A percentile compares a stretch with the other conserved stretches of the same genome.
phyloP scores from a whole-genome alignment of 2,888 invertebrate species.

The Ganaspis brasiliensis region DNA sequence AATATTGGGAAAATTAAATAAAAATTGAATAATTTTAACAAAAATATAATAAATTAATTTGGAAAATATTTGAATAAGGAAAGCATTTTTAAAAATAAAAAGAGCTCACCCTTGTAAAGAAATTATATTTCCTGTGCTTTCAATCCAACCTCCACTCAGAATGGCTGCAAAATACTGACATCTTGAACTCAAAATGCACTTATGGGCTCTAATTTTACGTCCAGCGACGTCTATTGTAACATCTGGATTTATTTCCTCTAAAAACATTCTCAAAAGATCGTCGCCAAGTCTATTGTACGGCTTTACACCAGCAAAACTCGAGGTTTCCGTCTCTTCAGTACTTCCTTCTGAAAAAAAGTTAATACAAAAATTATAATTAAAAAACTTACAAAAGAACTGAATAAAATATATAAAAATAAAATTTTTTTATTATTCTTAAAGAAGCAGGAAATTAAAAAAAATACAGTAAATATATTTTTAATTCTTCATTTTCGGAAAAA shows the following conservation, averaged over 20 bases:
- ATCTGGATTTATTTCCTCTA: slow-evolving; percentile 94
- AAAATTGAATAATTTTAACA: too few relatives aligned
- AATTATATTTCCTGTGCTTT: slow-evolving; percentile 90
- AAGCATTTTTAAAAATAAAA: neutral
- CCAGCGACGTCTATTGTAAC: slow-evolving; percentile 93
- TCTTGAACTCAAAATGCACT: slow-evolving; percentile 94
- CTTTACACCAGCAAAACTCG: slow-evolving; percentile 75
- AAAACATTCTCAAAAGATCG: slow-evolving; percentile 94
- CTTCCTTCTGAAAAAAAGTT: slow-evolving; percentile 74
- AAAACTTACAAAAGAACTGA: too few relatives aligned
- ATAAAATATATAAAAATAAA: too few relatives aligned
- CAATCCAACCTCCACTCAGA: slow-evolving; percentile 92
- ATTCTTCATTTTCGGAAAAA: too few relatives aligned
- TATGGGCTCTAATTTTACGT: slow-evolving; percentile 92
- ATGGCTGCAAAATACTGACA: slow-evolving; percentile 97
- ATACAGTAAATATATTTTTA: too few relatives aligned
- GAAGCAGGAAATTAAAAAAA: too few relatives aligned
- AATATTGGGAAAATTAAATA: too few relatives aligned
- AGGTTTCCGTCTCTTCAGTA: slow-evolving; percentile 81
- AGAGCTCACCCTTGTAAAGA: slow-evolving; percentile 88
- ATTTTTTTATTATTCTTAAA: too few relatives aligned
- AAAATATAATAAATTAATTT: too few relatives aligned
- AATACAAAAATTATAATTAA: too few relatives aligned
- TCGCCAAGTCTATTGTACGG: slow-evolving; percentile 86
- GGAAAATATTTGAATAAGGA: too few relatives aligned